Percentiles rank a stretch among this genome's conserved stretches.
Evolutionary conservation across 1,140 invertebrate genomes (phyloP).

Genomic region (Rhyacophila brunnea): DNA sequence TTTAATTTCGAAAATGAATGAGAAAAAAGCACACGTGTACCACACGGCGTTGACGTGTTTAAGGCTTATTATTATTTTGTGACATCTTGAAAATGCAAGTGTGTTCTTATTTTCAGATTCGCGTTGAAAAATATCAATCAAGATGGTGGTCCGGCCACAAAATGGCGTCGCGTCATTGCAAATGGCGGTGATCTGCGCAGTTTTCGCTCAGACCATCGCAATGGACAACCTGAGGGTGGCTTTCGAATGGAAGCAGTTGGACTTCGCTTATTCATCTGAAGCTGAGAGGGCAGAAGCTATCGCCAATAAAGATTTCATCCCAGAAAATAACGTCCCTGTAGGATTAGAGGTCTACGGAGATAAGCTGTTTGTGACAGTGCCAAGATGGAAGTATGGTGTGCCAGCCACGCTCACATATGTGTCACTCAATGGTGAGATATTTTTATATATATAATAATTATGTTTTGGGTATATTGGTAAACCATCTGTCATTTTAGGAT

Average conservation of each 20-base stretch:
- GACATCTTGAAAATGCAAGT: too few relatives aligned
- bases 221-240: constrained; percentile 66
- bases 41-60: too few relatives aligned
- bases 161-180: constrained; percentile 6
- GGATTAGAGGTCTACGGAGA: constrained; percentile 66
- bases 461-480: too few relatives aligned
- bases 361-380: constrained; percentile 68
- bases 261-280: constrained; percentile 62
- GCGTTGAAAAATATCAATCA: too few relatives aligned
- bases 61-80: too few relatives aligned
- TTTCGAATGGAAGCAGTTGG: constrained; percentile 71
- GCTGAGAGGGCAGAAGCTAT: constrained; percentile 57
- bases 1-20: too few relatives aligned
- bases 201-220: constrained; percentile 41
- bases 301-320: constrained; percentile 56
- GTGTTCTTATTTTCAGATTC: too few relatives aligned
- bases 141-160: background rate
- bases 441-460: too few relatives aligned
- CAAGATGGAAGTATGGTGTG: constrained; percentile 71
- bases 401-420: constrained; percentile 72
- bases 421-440: constrained; percentile 61
- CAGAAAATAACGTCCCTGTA: constrained; percentile 68
- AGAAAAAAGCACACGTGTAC: too few relatives aligned
- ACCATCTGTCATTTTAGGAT: too few relatives aligned
- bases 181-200: constrained; percentile 7